Conservation (phyloP, 2,797 vertebrate genomes). For the Anniella stebbinsi region DNA sequence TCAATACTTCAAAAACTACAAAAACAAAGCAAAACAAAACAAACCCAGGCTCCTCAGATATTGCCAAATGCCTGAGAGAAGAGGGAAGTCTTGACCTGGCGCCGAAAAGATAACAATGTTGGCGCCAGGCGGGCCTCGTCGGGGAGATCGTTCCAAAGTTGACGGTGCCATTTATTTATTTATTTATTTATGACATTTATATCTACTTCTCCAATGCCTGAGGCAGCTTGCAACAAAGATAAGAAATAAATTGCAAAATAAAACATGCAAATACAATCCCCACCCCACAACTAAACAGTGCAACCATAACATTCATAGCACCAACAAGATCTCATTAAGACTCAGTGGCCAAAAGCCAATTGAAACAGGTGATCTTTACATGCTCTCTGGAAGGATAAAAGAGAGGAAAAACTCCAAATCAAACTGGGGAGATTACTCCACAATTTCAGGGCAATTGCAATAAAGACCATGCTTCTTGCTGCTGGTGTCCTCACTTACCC, state of each 20-base stretch:
- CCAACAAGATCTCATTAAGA: background rate
- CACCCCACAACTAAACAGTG: background rate
- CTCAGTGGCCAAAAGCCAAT: background rate
- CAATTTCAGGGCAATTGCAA: background rate
- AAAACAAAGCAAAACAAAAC: too few relatives aligned
- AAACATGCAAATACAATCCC: background rate
- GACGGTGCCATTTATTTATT: background rate
- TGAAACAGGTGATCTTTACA: slow-evolving; percentile 2
- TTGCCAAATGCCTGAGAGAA: too few relatives aligned
- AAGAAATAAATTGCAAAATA: background rate
- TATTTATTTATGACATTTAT: background rate
- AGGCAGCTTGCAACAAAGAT: background rate
- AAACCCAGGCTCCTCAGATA: too few relatives aligned
- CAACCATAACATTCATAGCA: background rate
- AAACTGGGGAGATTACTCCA: background rate
- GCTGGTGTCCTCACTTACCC: background rate
- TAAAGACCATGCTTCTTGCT: background rate
- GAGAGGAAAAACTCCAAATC: background rate
- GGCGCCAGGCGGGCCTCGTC: too few relatives aligned
- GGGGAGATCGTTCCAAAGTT: too few relatives aligned
- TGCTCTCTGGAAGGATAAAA: background rate
- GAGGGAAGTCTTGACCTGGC: too few relatives aligned
- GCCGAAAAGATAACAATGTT: too few relatives aligned
- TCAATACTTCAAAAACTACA: too few relatives aligned
- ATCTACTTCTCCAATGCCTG: background rate